Base-by-base conservation (phyloP, 2,113 vertebrate species). In the Peromyscus californicus region DNA sequence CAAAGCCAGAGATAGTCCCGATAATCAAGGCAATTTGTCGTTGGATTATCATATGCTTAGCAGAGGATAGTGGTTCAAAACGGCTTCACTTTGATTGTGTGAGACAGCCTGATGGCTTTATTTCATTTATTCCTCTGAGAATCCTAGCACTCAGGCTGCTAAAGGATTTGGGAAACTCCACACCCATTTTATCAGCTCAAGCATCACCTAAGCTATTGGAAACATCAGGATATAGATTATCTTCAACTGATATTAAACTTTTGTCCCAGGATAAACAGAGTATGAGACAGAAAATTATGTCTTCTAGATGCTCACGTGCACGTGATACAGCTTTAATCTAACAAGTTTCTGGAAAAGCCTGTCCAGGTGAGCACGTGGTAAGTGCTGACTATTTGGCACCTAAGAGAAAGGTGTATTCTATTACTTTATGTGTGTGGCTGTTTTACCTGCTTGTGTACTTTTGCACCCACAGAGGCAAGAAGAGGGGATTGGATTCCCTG, bases 31-130 rank as follows among this genome's bases (percentile, higher is more conserved):
- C 59, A 63, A 61, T 83, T 84, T 90, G 93, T 84, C 2, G 0
- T 6, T 45, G 67, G 97, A 84, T 95, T 74, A 87, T 72, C 61
- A 29, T 24, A 74, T n/a, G 92, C 67, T 92, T 89, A 72, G n/a
- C 63, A 1, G 59, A 84, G 39, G 2, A 12, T 11, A 1, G 78
- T 16, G 33, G 24, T 0, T 9, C 15, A 1, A 4, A 88, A 13
- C 0, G 0, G 22, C 24, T 90, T 26, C 1, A 0, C 29, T 87
- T 83, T 54, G 36, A 78, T 26, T 9, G 39, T 10, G 0, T 9
- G n/a, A n/a, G 33, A 29, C 19, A 69, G 54, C 33, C 69, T 16
- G 19, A 48, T n/a, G 22, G 24, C 76, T 90, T 65, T 36, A 65
- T 51, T 75, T 67, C 24, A 3, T 72, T 57, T 21, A 13, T 61